These are phyloP conservation scores for Andrena marginata DNA, from an alignment of 2,888 invertebrate species.

Conservation along the genomic window DNA sequence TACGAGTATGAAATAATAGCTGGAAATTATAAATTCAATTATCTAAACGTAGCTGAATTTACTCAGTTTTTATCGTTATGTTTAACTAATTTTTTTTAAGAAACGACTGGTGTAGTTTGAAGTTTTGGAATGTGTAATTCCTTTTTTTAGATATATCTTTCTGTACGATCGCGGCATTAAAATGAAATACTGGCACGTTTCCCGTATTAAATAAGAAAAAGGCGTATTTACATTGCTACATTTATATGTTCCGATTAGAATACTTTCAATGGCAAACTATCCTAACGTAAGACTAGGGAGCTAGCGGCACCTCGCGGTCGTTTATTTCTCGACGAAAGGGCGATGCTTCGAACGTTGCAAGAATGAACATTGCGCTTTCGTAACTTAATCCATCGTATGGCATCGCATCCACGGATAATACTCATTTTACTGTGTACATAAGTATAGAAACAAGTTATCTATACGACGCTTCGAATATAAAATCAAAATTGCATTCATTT, in stretches of 20 bases:
- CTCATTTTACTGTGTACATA: slow-evolving; percentile 46
- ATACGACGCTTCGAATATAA: slow-evolving; percentile 15
- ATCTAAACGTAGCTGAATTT: neutral
- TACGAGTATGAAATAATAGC: neutral
- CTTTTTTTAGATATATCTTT: neutral
- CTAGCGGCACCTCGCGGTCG: neutral
- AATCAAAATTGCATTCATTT: slow-evolving; percentile 79
- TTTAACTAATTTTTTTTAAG: neutral
- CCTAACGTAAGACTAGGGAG: slow-evolving; percentile 8
- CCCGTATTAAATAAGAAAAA: slow-evolving; percentile 52
- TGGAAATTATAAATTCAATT: neutral
- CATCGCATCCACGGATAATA: slow-evolving; percentile 78
- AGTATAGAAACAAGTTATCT: slow-evolving; percentile 23
- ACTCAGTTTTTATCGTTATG: neutral
- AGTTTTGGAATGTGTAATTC: neutral
- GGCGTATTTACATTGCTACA: neutral
- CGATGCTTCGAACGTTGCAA: neutral
- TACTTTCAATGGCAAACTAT: neutral
- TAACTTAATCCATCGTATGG: slow-evolving; percentile 66
- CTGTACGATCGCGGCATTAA: slow-evolving; percentile 11
- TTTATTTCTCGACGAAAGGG: neutral
- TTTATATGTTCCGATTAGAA: slow-evolving; percentile 13
- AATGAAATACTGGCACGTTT: slow-evolving; percentile 72
- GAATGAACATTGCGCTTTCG: slow-evolving; percentile 12
- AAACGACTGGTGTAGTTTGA: neutral